Conservation (phyloP, 2,113 vertebrate genomes). For the Callopanchax toddi region DNA sequence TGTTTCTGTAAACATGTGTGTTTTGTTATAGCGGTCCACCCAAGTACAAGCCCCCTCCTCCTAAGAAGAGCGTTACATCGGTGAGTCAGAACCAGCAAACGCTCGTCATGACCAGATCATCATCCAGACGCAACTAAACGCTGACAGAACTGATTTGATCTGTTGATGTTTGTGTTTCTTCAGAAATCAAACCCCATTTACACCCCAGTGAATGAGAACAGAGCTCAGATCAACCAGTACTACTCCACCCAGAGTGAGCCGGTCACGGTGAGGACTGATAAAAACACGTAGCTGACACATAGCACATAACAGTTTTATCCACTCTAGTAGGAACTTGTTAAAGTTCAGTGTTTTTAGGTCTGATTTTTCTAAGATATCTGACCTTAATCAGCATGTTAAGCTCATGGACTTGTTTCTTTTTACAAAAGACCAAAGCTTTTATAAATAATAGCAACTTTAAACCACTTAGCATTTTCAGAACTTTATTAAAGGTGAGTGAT, state of each 20-base stretch:
- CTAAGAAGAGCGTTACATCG: conserved; percentile 71
- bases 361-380: too few relatives aligned
- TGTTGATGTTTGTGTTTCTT: conserved; percentile 22
- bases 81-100: conserved; percentile 71
- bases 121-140: neutral
- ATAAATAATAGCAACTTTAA: too few relatives aligned
- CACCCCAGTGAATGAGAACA: conserved; percentile 6
- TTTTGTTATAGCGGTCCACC: conserved; percentile 81
- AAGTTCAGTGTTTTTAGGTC: too few relatives aligned
- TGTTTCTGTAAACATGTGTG: conserved; percentile 22
- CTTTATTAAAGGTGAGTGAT: too few relatives aligned
- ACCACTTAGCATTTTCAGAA: too few relatives aligned
- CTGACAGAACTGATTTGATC: conserved; percentile 10
- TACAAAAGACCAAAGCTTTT: too few relatives aligned
- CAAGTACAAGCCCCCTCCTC: conserved; percentile 87
- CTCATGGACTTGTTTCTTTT: too few relatives aligned
- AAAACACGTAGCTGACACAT: neutral
- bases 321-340: too few relatives aligned
- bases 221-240: conserved; percentile 19
- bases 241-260: conserved; percentile 66
- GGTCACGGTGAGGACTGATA: conserved; percentile 67
- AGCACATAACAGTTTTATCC: too few relatives aligned
- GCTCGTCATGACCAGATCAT: conserved; percentile 6
- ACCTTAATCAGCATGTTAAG: too few relatives aligned
- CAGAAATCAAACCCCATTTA: conserved; percentile 21